A percentile compares a stretch with the other conserved stretches of the same genome.
Conservation (phyloP, 2,888 invertebrate genomes). For the Caenorhabditis angaria region DNA sequence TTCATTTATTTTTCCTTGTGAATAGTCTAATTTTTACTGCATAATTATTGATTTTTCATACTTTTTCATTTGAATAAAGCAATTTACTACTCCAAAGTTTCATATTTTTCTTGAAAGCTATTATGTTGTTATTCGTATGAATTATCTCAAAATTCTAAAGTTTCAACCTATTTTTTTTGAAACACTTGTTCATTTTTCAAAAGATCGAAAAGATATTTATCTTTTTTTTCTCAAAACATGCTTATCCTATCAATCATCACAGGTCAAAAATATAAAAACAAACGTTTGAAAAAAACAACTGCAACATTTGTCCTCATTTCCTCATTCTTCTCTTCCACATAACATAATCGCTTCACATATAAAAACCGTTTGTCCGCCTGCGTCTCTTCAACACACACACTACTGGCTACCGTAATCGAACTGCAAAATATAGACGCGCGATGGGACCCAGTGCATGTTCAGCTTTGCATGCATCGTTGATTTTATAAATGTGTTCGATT, state of each 20-base stretch:
- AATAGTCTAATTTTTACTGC: no score
- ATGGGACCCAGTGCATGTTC: conserved; percentile 10
- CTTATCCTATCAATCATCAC: background rate
- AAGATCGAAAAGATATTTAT: no score
- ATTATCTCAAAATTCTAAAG: no score
- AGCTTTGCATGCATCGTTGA: conserved; percentile 9
- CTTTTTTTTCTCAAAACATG: background rate
- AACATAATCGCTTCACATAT: background rate
- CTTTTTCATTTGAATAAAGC: no score
- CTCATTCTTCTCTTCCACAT: background rate
- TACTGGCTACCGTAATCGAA: conserved; percentile 41
- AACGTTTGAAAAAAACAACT: background rate
- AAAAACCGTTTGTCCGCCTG: conserved; percentile 7
- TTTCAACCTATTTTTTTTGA: no score
- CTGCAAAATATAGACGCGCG: conserved; percentile 37
- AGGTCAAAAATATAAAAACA: background rate
- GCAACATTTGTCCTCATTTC: background rate
- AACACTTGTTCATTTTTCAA: no score
- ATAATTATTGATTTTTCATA: no score
- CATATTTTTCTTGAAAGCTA: no score
- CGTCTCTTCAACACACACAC: conserved; percentile 14
- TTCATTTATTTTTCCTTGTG: no score
- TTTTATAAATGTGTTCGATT: background rate
- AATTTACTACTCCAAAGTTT: no score
- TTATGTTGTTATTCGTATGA: no score